Evolutionary conservation across 2,113 vertebrate genomes (phyloP).

Genomic region (Corydoras sp.): DNA sequence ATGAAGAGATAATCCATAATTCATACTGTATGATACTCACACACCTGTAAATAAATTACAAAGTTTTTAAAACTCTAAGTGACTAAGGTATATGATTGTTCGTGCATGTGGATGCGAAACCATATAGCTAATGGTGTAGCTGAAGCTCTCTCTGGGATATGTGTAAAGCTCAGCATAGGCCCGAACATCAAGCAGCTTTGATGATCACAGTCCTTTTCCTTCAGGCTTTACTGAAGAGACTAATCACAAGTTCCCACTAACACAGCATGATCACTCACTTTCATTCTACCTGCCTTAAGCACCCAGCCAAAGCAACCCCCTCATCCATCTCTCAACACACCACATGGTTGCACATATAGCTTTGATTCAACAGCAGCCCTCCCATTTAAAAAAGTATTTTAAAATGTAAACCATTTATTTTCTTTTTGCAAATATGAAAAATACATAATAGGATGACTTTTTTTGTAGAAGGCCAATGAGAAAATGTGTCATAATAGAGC

Average conservation of each 20-base stretch:
- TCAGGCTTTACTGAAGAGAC: constrained; percentile 26
- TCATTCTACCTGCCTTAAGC: constrained; percentile 22
- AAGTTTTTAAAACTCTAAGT: not conserved
- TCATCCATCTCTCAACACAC: constrained; percentile 14
- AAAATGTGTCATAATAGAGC: too few relatives aligned
- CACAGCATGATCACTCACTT: constrained; percentile 30
- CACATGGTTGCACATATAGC: constrained; percentile 7
- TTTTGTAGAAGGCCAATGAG: too few relatives aligned
- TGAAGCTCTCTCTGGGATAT: not conserved
- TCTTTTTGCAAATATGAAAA: not conserved
- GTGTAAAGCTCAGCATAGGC: constrained; percentile 13
- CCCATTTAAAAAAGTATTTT: constrained; percentile 8
- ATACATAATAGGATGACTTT: too few relatives aligned
- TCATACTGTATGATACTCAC: too few relatives aligned
- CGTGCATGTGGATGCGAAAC: not conserved
- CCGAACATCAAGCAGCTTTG: constrained; percentile 18
- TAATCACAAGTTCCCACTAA: constrained; percentile 31
- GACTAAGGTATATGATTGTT: too few relatives aligned
- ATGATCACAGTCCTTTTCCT: constrained; percentile 33
- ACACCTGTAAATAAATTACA: not conserved
- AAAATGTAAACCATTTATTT: not conserved
- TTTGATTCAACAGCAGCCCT: constrained; percentile 11
- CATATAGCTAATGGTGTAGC: constrained; percentile 7
- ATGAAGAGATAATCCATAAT: not conserved
- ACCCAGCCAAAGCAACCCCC: constrained; percentile 16